Evolutionary conservation across 64 coral and sea anemone genomes (phyloP).

Genomic region (Catalaphyllia jardinei): DNA sequence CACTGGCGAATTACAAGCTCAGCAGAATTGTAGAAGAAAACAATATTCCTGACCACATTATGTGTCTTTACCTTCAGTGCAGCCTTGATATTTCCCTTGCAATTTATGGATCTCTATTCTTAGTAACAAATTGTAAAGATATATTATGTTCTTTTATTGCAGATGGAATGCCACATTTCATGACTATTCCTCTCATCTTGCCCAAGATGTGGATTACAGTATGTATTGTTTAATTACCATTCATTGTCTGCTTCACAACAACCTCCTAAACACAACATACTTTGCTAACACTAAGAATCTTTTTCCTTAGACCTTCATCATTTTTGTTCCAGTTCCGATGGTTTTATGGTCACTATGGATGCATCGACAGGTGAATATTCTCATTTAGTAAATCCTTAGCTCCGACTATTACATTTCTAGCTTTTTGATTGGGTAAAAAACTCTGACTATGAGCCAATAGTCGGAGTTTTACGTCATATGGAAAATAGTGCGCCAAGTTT

Average conservation of each 20-base stretch:
- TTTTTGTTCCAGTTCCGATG: slow-evolving; percentile 98
- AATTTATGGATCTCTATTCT: neutral
- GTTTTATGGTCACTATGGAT: slow-evolving; percentile 94
- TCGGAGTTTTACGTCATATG: too few relatives aligned
- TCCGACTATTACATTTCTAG: too few relatives aligned
- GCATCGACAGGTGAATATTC: slow-evolving; percentile 68
- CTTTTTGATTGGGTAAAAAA: too few relatives aligned
- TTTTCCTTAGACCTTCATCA: slow-evolving; percentile 79
- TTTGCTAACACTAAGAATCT: neutral
- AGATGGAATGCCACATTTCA: slow-evolving; percentile 99
- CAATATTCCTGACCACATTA: too few relatives aligned
- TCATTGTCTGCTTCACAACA: neutral
- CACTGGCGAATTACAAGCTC: too few relatives aligned
- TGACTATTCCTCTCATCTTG: slow-evolving; percentile 91
- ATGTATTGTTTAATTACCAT: neutral
- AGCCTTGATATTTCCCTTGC: neutral
- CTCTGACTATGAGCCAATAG: too few relatives aligned
- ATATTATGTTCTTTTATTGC: neutral
- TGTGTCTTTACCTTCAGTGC: too few relatives aligned
- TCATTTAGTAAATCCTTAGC: too few relatives aligned
- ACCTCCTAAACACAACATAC: too few relatives aligned
- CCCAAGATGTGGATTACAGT: slow-evolving; percentile 90
- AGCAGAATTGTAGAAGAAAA: too few relatives aligned
- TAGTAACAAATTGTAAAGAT: neutral
- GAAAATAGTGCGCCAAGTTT: too few relatives aligned